phyloP scores from a whole-genome alignment of 2,797 vertebrate species.

The Dryobates pubescens region DNA sequence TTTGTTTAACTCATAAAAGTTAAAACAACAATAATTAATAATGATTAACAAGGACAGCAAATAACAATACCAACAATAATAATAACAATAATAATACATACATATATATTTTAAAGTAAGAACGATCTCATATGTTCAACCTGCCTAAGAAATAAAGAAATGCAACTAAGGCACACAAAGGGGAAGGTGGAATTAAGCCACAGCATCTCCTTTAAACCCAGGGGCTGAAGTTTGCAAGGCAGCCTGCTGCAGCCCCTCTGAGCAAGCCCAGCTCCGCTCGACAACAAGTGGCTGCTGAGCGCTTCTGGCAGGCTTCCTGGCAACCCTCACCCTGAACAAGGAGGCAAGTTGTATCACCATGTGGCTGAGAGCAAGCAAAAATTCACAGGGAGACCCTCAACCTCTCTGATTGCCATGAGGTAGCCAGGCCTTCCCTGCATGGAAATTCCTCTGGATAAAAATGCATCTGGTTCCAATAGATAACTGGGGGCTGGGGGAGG shows the following conservation, averaged over 20 bases:
- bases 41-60: not conserved
- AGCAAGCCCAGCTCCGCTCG: not conserved
- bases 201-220: not conserved
- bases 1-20: too few relatives aligned
- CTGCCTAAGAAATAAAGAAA: not conserved
- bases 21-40: not conserved
- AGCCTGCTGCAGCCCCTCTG: not conserved
- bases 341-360: not conserved
- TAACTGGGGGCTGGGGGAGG: not conserved
- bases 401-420: not conserved
- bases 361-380: not conserved
- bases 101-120: not conserved
- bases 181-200: not conserved
- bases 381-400: not conserved
- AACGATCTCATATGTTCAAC: not conserved
- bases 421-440: not conserved
- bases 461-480: conserved; percentile 36
- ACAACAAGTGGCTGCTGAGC: conserved; percentile 55
- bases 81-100: too few relatives aligned
- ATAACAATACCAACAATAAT: too few relatives aligned
- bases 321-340: not conserved
- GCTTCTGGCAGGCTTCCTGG: not conserved
- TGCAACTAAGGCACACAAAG: not conserved
- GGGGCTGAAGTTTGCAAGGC: not conserved
- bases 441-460: not conserved